phyloP scores from a whole-genome alignment of 2,113 vertebrate species.

The Bubo blakistoni region DNA sequence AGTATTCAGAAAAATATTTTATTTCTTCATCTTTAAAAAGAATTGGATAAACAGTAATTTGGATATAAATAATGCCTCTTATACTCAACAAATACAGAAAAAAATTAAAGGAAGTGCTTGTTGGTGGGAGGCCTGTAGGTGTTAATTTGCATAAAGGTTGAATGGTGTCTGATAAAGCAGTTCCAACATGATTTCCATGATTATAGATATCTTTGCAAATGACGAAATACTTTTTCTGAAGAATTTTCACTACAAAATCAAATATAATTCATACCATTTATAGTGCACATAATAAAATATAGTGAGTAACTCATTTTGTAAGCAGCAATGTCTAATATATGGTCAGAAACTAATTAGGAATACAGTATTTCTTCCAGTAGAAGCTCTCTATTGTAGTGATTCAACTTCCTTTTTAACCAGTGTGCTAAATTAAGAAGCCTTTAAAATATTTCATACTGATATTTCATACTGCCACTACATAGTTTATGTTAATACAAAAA shows the following conservation, averaged over 20 bases:
- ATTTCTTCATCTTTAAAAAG: background rate
- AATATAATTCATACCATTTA: background rate
- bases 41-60: background rate
- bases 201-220: background rate
- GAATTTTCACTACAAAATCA: background rate
- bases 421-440: conserved; percentile 43
- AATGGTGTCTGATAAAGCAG: background rate
- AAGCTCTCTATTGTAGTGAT: conserved; percentile 21
- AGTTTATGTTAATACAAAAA: conserved; percentile 62
- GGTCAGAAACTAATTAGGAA: conserved; percentile 59
- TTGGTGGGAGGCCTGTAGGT: background rate
- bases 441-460: conserved; percentile 48
- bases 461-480: background rate
- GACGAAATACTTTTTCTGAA: background rate
- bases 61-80: background rate
- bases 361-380: conserved; percentile 45
- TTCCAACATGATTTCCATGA: background rate
- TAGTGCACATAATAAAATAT: conserved; percentile 21
- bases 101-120: fast-evolving
- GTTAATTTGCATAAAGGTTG: background rate
- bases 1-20: background rate
- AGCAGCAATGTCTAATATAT: conserved; percentile 30
- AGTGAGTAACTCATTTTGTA: background rate
- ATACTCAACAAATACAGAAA: background rate
- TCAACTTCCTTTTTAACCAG: conserved; percentile 28